Base-by-base conservation (phyloP, 2,888 invertebrate genomes). In the Perithous albicinctus region DNA sequence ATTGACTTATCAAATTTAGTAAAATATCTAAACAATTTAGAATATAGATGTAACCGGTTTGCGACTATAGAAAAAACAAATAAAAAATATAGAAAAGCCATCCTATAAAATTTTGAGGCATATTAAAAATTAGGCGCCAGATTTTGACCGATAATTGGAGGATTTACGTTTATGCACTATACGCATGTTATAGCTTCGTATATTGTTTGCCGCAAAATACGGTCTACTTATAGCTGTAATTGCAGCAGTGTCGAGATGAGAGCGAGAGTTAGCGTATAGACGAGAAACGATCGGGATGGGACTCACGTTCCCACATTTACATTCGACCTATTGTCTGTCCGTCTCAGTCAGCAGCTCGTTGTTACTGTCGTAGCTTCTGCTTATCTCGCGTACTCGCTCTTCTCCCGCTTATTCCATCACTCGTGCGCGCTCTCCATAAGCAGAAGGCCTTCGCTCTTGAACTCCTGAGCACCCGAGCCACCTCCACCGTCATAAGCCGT, bases 271-370 rank as follows among this genome's bases (percentile, higher is more conserved):
- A 18, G 38, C 48, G 63, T 75, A 51, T 51, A 78, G 86, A 86
- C 85, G 83, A 85, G 84, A 84, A 76, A 80, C 72, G 85, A 90
- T 91, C 88, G 87, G 82, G 86, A 91, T 90, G 89, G 87, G 85
- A 87, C 87, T 91, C 91, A 91, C 90, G 91, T 91, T 88, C 88
- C 78, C 85, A 87, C 91, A 91, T 91, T 91, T 91, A 89, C 91
- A 91, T 91, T 91, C 91, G 89, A 90, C 90, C 91, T 89, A 91
- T 91, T 91, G 91, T 91, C 89, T 88, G 79, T 78, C 79, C 79
- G 85, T 82, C 81, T 82, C 73, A 74, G 82, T 83, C 84, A 54
- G 75, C 48, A 73, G 70, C 74, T 63, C 63, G 73, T 70, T 61
- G 81, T 72, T 72, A 46, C 72, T 51, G 46, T 70, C 56, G 38